A percentile compares a stretch with the other conserved stretches of the same genome.
phyloP scores from a whole-genome alignment of 1,140 invertebrate genomes.

The Alviniconcha marisindica region DNA sequence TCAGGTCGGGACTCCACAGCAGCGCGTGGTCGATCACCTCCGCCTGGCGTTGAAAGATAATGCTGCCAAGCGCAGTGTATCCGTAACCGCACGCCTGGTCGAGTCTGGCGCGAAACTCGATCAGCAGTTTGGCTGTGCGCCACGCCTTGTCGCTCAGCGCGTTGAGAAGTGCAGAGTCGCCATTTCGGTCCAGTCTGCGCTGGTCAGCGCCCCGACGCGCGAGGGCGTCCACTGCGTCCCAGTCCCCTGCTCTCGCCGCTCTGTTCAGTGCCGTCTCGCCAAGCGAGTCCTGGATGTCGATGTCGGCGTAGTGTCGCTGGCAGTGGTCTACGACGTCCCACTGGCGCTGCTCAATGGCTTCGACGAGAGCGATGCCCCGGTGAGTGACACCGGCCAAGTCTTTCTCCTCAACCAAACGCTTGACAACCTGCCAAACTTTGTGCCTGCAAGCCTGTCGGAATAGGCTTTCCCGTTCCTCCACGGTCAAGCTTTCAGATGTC shows the following conservation, averaged over 20 bases:
- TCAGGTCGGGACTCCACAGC: not conserved
- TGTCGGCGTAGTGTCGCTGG: not conserved
- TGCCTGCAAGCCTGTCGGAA: not conserved
- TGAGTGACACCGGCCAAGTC: not conserved
- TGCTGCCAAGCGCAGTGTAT: no score
- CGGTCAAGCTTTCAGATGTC: not conserved
- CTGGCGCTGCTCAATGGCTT: not conserved
- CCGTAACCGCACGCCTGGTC: no score
- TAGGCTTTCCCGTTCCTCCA: not conserved
- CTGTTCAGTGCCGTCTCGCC: not conserved
- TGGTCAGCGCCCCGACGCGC: not conserved
- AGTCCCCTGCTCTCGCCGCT: not conserved
- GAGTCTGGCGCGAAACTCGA: no score
- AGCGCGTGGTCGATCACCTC: not conserved
- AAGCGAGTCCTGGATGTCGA: not conserved
- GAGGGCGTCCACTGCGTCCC: not conserved
- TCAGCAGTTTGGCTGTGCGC: no score
- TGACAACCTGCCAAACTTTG: not conserved
- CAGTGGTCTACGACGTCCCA: constrained; percentile 22
- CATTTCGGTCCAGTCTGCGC: no score
- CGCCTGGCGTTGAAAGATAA: not conserved
- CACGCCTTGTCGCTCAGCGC: no score
- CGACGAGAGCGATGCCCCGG: not conserved
- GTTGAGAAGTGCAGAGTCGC: no score
- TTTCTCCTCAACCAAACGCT: not conserved